phyloP scores from a whole-genome alignment of 2,113 vertebrate species.

The Rhea pennata region DNA sequence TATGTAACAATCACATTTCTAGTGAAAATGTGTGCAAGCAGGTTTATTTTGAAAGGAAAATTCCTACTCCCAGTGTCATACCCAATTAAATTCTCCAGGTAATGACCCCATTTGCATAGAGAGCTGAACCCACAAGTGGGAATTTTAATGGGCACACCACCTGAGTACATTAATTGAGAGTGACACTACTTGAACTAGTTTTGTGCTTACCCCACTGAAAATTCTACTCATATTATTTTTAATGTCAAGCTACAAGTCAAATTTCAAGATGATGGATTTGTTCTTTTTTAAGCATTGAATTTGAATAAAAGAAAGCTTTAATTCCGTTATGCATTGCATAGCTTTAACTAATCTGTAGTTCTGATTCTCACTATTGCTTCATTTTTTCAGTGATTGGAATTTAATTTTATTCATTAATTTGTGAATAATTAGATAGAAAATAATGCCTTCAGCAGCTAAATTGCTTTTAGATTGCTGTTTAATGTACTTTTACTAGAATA shows the following conservation, averaged over 20 bases:
- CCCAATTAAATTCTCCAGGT: slow-evolving; percentile 94
- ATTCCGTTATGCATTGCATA: slow-evolving; percentile 80
- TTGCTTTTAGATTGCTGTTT: slow-evolving; percentile 74
- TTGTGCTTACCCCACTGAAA: slow-evolving; percentile 89
- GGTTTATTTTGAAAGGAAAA: slow-evolving; percentile 88
- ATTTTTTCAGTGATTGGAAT: slow-evolving; percentile 80
- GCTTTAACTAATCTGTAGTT: slow-evolving; percentile 82
- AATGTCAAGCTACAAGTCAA: slow-evolving; percentile 89
- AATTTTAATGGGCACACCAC: slow-evolving; percentile 93
- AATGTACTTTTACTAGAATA: slow-evolving; percentile 72
- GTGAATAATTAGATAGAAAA: slow-evolving; percentile 81
- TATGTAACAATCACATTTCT: slow-evolving; percentile 79
- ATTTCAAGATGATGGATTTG: slow-evolving; percentile 90
- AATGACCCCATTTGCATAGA: slow-evolving; percentile 95
- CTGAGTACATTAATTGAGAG: slow-evolving; percentile 93
- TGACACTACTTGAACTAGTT: slow-evolving; percentile 93
- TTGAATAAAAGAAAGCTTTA: slow-evolving; percentile 81
- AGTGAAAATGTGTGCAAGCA: slow-evolving; percentile 84
- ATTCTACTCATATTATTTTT: slow-evolving; percentile 91
- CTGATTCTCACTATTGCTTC: slow-evolving; percentile 77
- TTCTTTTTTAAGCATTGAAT: slow-evolving; percentile 90
- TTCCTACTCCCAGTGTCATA: slow-evolving; percentile 88
- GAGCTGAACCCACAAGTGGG: slow-evolving; percentile 88
- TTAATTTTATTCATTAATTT: slow-evolving; percentile 86
- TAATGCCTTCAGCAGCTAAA: slow-evolving; percentile 73